Evolutionary conservation across 2,888 invertebrate genomes (phyloP).

Genomic region (Brachypalpus laphriformis): DNA sequence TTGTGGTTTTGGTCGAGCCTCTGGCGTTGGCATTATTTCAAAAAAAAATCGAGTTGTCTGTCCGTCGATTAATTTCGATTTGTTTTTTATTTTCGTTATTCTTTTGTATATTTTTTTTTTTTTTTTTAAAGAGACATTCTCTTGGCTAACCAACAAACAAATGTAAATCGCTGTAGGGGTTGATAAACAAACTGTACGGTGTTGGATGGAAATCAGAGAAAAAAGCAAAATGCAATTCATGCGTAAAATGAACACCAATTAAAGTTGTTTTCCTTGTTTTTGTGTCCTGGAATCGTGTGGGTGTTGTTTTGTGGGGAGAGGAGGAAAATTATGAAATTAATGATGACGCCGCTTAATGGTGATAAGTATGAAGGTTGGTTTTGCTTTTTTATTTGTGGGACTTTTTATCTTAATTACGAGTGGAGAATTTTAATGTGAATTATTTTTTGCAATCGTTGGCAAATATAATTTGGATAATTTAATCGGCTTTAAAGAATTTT

Average conservation of each 20-base stretch:
- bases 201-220: constrained; percentile 14
- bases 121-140: constrained; percentile 32
- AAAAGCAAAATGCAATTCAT: constrained; percentile 31
- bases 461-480: constrained; percentile 31
- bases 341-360: constrained; percentile 33
- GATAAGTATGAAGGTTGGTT: constrained; percentile 17
- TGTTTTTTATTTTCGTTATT: background rate
- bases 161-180: constrained; percentile 50
- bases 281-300: background rate
- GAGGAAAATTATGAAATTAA: constrained; percentile 42
- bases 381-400: constrained; percentile 1
- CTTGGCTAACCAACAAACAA: constrained; percentile 61
- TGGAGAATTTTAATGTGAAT: background rate
- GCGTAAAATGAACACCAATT: constrained; percentile 29
- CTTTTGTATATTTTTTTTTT: background rate
- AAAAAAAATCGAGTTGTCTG: constrained; percentile 5
- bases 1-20: constrained; percentile 57
- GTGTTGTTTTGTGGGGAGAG: background rate
- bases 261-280: background rate
- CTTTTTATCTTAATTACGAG: constrained; percentile 41
- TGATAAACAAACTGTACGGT: constrained; percentile 34
- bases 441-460: constrained; percentile 11
- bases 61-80: constrained; percentile 7
- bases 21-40: constrained; percentile 20
- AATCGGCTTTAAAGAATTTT: constrained; percentile 1